Conservation (phyloP, 2,888 invertebrate genomes). For the Tholera decimalis region DNA sequence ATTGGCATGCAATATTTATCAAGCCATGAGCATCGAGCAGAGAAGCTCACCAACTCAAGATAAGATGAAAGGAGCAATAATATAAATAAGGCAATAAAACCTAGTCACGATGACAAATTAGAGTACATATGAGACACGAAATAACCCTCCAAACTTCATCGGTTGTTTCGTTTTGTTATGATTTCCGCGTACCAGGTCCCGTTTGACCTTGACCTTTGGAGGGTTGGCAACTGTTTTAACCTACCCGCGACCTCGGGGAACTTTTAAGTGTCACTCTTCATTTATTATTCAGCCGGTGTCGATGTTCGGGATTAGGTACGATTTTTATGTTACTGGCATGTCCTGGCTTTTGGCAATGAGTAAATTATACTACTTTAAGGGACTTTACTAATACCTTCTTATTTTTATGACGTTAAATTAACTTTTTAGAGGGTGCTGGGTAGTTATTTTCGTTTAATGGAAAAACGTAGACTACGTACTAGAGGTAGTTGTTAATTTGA, state of each 20-base stretch:
- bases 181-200: constrained; percentile 43
- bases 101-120: constrained; percentile 63
- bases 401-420: not conserved
- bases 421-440: not conserved
- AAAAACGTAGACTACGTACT: not conserved
- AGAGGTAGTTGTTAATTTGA: not conserved
- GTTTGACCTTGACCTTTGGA: constrained; percentile 44
- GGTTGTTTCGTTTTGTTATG: constrained; percentile 49
- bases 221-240: constrained; percentile 61
- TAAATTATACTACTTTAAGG: constrained; percentile 12
- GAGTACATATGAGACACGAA: constrained; percentile 39
- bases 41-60: constrained; percentile 43
- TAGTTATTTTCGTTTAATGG: not conserved
- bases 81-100: constrained; percentile 60
- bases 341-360: constrained; percentile 15
- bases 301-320: constrained; percentile 48
- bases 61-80: constrained; percentile 55
- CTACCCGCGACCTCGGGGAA: constrained; percentile 56
- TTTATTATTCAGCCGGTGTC: constrained; percentile 65
- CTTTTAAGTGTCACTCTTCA: constrained; percentile 69
- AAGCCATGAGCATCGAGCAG: no score
- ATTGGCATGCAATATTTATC: constrained; percentile 48
- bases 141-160: constrained; percentile 53
- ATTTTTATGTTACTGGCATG: constrained; percentile 26
- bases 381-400: not conserved